A percentile compares a stretch with the other conserved stretches of the same genome.
Conservation (phyloP, 2,888 invertebrate species). For the Formica aserva region DNA sequence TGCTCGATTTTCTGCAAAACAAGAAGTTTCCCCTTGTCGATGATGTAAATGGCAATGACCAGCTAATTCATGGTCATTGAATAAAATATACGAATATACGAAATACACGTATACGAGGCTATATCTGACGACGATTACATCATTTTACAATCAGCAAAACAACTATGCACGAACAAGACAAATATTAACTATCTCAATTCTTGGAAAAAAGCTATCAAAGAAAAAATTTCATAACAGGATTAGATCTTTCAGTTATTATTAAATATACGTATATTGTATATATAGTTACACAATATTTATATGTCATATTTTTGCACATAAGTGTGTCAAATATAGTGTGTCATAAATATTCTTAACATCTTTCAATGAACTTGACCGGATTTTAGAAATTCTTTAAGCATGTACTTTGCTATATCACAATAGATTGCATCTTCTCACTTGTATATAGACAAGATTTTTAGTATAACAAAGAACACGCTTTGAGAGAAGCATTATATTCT, state of each 20-base stretch:
- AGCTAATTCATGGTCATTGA: conserved; percentile 32
- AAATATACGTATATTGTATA: background rate
- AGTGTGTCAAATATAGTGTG: background rate
- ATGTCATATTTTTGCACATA: background rate
- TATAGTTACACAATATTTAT: background rate
- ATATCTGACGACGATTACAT: background rate
- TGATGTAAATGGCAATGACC: background rate
- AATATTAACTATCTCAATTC: background rate
- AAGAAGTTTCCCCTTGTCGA: conserved; percentile 1
- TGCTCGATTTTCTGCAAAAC: conserved; percentile 3
- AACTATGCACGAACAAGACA: background rate
- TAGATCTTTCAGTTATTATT: background rate
- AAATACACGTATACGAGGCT: no score
- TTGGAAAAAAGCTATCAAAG: background rate
- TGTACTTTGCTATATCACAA: background rate
- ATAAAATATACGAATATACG: background rate
- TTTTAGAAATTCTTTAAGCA: background rate
- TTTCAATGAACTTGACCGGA: background rate
- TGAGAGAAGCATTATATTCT: background rate
- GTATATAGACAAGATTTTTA: background rate
- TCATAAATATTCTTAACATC: background rate
- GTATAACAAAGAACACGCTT: background rate
- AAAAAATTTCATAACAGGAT: background rate
- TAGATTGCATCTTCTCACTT: background rate
- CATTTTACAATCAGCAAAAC: background rate